A percentile compares a stretch with the other conserved stretches of the same genome.
phyloP scores from a whole-genome alignment of 2,888 invertebrate species.

The Branchipolynoe longqiensis region DNA sequence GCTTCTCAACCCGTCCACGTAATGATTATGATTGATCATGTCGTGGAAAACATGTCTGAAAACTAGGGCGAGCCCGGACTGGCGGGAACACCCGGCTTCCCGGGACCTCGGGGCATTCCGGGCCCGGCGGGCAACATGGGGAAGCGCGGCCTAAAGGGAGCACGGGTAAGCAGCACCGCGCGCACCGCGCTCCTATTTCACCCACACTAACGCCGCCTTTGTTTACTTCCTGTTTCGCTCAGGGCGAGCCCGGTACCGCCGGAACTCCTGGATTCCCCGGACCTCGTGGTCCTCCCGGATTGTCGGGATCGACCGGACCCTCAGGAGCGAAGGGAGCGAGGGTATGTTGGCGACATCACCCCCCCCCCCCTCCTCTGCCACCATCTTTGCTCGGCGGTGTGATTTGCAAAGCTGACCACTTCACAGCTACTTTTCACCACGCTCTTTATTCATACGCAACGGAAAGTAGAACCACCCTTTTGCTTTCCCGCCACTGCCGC shows the following conservation, averaged over 20 bases:
- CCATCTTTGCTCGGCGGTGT: too few relatives aligned
- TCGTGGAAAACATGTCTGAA: too few relatives aligned
- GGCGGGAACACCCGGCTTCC: constrained; percentile 28
- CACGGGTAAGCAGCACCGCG: not conserved
- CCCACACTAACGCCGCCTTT: constrained; percentile 63
- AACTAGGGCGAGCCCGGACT: constrained; percentile 15
- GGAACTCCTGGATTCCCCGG: constrained; percentile 62
- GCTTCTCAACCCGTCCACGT: too few relatives aligned
- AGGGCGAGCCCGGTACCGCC: constrained; percentile 47
- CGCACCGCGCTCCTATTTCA: constrained; percentile 85
- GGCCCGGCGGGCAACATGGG: constrained; percentile 33
- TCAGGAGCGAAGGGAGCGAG: constrained; percentile 66
- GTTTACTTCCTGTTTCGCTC: too few relatives aligned
- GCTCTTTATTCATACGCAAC: too few relatives aligned
- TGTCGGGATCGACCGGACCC: constrained; percentile 45
- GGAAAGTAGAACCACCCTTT: too few relatives aligned
- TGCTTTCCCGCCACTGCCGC: too few relatives aligned
- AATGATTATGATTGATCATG: too few relatives aligned
- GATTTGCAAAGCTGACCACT: too few relatives aligned
- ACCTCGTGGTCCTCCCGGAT: constrained; percentile 57
- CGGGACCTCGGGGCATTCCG: constrained; percentile 41
- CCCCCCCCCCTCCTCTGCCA: too few relatives aligned
- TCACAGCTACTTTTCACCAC: too few relatives aligned
- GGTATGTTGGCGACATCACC: constrained; percentile 65
- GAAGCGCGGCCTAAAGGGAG: constrained; percentile 60